Evolutionary conservation across 2,888 invertebrate species (phyloP).

Genomic region (Hydriomena furcata): DNA sequence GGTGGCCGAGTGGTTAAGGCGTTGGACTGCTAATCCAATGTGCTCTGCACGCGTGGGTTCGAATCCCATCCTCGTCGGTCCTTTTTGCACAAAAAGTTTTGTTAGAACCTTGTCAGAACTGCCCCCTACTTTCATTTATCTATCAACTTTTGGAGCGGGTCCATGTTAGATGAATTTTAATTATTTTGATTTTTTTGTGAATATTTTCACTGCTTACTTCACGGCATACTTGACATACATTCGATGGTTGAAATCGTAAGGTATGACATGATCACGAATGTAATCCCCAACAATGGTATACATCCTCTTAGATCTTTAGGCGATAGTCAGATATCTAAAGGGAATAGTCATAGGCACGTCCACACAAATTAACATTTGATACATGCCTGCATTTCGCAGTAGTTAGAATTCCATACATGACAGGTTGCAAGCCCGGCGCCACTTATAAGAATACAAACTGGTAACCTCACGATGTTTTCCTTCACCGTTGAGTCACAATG

Average conservation of each 20-base stretch:
- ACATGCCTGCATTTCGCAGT: too few relatives aligned
- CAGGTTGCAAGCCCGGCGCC: too few relatives aligned
- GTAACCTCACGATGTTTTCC: too few relatives aligned
- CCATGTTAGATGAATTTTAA: conserved; percentile 45
- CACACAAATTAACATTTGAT: too few relatives aligned
- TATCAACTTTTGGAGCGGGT: conserved; percentile 32
- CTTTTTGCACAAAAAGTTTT: conserved; percentile 12
- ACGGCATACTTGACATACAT: conserved; percentile 19
- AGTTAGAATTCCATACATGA: too few relatives aligned
- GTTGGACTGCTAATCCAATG: conserved; percentile 94
- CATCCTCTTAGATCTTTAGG: too few relatives aligned
- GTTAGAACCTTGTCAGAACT: neutral
- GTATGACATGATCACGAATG: too few relatives aligned
- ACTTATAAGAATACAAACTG: too few relatives aligned
- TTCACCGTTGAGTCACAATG: too few relatives aligned
- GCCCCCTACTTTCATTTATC: conserved; percentile 1
- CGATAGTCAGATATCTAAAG: too few relatives aligned
- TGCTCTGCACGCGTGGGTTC: conserved; percentile 93
- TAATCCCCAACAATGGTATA: too few relatives aligned
- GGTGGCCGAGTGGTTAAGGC: conserved; percentile 94
- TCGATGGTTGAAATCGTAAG: neutral
- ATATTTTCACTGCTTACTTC: conserved; percentile 20
- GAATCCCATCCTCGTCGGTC: conserved; percentile 88
- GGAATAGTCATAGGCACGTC: too few relatives aligned
- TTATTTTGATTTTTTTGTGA: conserved; percentile 30